phyloP scores from a whole-genome alignment of 1,140 invertebrate species.

The Sycophaga agraensis region DNA sequence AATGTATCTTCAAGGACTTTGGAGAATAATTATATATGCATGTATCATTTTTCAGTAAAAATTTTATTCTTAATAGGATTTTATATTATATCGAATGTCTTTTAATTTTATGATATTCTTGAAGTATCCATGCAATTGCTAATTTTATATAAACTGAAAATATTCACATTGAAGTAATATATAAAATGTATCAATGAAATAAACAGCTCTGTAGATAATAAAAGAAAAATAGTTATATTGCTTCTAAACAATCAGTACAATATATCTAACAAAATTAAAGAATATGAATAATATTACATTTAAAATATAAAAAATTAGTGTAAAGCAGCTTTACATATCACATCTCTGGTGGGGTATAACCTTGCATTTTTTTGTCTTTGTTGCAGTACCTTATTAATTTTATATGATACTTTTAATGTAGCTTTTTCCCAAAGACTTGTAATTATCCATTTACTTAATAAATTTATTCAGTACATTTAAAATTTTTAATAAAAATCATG shows the following conservation, averaged over 20 bases:
- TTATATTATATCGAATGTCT: no score
- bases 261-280: conserved; percentile 47
- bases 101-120: no score
- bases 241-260: conserved; percentile 45
- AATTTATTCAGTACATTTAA: neutral
- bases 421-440: no score
- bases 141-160: conserved; percentile 10
- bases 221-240: conserved; percentile 37
- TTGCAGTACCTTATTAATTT: conserved; percentile 17
- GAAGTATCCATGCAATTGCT: neutral
- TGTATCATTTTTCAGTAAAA: no score
- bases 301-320: conserved; percentile 45
- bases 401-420: no score
- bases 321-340: conserved; percentile 59
- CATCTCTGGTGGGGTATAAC: conserved; percentile 48
- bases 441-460: neutral
- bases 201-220: conserved; percentile 15
- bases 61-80: no score
- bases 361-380: conserved; percentile 9
- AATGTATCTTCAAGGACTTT: no score
- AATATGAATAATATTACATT: conserved; percentile 46
- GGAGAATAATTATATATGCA: no score
- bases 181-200: conserved; percentile 16
- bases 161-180: conserved; percentile 10
- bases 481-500: conserved; percentile 1